phyloP scores from a whole-genome alignment of 1,140 invertebrate species.

The Aphaenogaster floridana region DNA sequence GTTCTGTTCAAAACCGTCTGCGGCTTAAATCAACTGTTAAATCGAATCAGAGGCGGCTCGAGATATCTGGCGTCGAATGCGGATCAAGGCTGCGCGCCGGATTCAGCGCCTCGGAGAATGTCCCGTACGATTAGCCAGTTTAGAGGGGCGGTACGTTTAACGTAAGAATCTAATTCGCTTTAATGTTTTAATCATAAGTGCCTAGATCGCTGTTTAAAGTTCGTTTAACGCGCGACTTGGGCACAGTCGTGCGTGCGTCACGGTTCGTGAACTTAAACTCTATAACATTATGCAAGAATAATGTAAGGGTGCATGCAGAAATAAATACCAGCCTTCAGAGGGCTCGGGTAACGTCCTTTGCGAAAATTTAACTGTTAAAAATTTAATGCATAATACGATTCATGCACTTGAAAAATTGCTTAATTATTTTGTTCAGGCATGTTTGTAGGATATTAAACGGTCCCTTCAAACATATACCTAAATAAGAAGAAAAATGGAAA shows the following conservation, averaged over 20 bases:
- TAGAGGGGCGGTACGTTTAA: not conserved
- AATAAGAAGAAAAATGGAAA: not conserved
- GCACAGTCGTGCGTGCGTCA: not conserved
- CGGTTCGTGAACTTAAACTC: not conserved
- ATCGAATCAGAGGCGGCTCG: constrained; percentile 15
- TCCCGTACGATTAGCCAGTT: not conserved
- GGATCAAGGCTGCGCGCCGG: constrained; percentile 35
- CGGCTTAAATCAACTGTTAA: not conserved
- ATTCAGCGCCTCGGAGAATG: constrained; percentile 15
- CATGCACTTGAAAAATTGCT: not conserved
- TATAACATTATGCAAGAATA: not conserved
- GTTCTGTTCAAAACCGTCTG: not conserved
- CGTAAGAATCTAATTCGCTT: not conserved
- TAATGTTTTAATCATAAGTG: not conserved
- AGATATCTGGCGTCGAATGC: not conserved
- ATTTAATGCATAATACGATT: not conserved
- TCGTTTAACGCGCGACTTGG: not conserved
- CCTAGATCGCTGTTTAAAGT: constrained; percentile 1
- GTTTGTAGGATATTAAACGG: not conserved
- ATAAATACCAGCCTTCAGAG: not conserved
- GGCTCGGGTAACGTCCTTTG: not conserved
- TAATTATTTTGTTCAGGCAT: not conserved
- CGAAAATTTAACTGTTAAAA: not conserved
- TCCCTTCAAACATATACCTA: not conserved
- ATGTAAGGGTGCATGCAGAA: not conserved